Base-by-base conservation (phyloP, 2,797 vertebrate genomes). In the Esox lucius region DNA sequence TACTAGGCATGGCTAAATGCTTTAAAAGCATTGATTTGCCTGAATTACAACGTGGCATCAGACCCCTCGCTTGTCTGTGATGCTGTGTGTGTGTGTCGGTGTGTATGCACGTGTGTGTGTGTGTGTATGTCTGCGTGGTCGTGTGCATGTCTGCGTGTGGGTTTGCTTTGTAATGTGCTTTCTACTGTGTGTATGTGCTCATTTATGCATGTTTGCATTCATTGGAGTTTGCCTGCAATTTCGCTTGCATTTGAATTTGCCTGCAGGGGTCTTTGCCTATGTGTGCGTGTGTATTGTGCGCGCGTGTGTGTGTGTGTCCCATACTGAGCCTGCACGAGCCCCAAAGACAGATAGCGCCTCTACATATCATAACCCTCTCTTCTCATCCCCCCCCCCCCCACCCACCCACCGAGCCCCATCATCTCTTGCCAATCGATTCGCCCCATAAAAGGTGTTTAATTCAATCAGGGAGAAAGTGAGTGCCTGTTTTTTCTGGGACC, bases 361-460 rank as follows among this genome's bases (percentile, higher is more conserved):
- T 84, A 92, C 91, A 93, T 92, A 92, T 94, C 91, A 92, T 92
- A 91, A 92, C 83, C 82, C 86, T 76, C 70, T 51, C 89, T 91
- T 85, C 90, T 78, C 82, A 46, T 59, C 24, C 48, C 73, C 26
- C 73, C n/a, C 68, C 64, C 80, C 46, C n/a, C n/a, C n/a, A n/a
- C n/a, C n/a, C n/a, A n/a, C n/a, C n/a, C n/a, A n/a, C n/a, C n/a
- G n/a, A 0, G 91, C 90, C 87, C 59, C 82, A 81, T 87, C 87
- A 92, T 96, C 95, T 95, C 95, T 89, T 88, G 92, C 93, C 91
- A 94, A 97, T 97, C 91, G 95, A 97, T 97, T 95, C 88, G 89
- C 87, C 93, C 95, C 95, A 96, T 96, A 96, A 97, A 97, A 94
- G 93, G 96, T 97, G 95, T 97, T 97, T 97, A 97, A 97, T 96